Conservation (phyloP, 92 coral and sea anemone genomes). For the Paragorgia papillata region DNA sequence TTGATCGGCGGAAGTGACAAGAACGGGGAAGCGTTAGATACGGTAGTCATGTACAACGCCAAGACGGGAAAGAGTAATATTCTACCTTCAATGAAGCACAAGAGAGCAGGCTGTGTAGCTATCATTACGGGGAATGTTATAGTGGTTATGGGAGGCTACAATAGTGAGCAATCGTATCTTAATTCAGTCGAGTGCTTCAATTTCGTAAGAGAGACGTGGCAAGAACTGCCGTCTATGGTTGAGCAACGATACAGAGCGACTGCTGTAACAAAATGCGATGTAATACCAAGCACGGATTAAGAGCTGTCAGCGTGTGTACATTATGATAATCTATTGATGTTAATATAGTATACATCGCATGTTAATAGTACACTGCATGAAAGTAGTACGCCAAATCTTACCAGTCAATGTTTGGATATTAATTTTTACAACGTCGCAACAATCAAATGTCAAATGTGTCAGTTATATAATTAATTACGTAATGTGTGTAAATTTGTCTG, state of each 20-base stretch:
- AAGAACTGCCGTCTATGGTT: constrained; percentile 20
- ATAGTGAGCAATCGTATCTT: constrained; percentile 67
- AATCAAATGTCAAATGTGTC: too few relatives aligned
- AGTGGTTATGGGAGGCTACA: constrained; percentile 84
- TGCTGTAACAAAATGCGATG: not conserved
- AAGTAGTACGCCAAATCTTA: too few relatives aligned
- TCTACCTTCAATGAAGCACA: constrained; percentile 78
- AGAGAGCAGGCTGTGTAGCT: constrained; percentile 85
- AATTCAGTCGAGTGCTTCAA: constrained; percentile 74
- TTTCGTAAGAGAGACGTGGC: constrained; percentile 6
- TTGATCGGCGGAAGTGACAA: constrained; percentile 15
- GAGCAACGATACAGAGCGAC: not conserved
- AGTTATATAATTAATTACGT: too few relatives aligned
- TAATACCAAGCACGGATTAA: too few relatives aligned
- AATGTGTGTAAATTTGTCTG: too few relatives aligned
- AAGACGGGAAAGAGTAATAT: constrained; percentile 75
- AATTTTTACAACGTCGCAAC: too few relatives aligned
- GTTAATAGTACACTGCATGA: too few relatives aligned
- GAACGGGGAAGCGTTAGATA: constrained; percentile 2
- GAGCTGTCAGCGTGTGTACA: too few relatives aligned
- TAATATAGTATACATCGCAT: too few relatives aligned
- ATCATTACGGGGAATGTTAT: constrained; percentile 63
- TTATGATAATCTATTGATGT: too few relatives aligned
- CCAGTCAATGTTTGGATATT: too few relatives aligned
- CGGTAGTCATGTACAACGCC: constrained; percentile 54